A percentile compares a stretch with the other conserved stretches of the same genome.
These are phyloP conservation scores for Apostichopus leukothele DNA, from an alignment of 53 echinoderm and acorn worm species.

Conservation along the genomic window DNA sequence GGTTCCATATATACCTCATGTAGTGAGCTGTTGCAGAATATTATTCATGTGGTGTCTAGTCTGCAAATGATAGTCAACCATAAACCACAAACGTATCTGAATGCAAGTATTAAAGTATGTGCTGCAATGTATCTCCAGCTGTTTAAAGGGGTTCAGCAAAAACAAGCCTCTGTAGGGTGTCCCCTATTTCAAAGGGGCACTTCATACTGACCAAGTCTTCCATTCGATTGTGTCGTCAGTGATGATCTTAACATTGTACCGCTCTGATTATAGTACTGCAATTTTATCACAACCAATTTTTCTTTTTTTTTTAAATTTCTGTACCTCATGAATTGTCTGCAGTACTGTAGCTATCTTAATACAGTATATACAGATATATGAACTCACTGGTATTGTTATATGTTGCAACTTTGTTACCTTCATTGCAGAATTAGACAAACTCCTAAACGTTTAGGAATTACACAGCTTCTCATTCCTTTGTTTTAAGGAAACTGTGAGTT, in stretches of 20 bases:
- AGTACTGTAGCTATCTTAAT: too few species aligned
- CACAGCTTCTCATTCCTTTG: too few species aligned
- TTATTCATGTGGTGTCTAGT: neutral
- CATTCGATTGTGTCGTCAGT: neutral
- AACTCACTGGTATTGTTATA: too few species aligned
- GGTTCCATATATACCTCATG: constrained; percentile 2
- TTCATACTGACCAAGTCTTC: neutral
- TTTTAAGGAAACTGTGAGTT: too few species aligned
- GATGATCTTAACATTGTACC: neutral
- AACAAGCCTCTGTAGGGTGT: constrained; percentile 8
- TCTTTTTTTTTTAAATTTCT: too few species aligned
- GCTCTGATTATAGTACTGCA: too few species aligned
- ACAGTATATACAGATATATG: too few species aligned
- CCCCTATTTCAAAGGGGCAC: neutral
- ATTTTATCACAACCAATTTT: too few species aligned
- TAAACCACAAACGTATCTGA: constrained; percentile 3
- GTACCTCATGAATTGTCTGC: too few species aligned
- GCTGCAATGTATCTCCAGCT: constrained; percentile 15
- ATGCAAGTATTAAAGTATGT: neutral
- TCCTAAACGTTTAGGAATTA: too few species aligned
- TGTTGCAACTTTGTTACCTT: too few species aligned
- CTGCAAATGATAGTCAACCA: neutral
- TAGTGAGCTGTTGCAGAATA: constrained; percentile 6
- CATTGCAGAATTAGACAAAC: too few species aligned
- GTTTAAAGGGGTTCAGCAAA: neutral